These are phyloP conservation scores for Tinamus guttatus DNA, from an alignment of 2,113 vertebrate species.

Conservation along the genomic window DNA sequence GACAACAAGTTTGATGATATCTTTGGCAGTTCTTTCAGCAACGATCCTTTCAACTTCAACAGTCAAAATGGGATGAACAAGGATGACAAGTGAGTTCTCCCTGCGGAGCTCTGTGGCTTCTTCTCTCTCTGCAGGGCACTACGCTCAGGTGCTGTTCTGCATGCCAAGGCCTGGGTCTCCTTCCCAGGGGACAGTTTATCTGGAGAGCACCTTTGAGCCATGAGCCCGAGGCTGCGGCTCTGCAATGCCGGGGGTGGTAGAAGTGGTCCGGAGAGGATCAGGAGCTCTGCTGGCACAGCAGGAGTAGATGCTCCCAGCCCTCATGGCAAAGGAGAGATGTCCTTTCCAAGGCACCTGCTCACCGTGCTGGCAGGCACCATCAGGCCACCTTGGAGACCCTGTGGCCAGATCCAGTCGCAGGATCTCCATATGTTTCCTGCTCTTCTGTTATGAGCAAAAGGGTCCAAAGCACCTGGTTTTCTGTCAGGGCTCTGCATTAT, in stretches of 20 bases:
- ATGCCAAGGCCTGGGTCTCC: not conserved
- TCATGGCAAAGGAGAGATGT: not conserved
- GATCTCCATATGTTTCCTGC: not conserved
- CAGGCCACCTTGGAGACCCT: not conserved
- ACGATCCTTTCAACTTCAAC: constrained; percentile 95
- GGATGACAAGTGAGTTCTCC: constrained; percentile 90
- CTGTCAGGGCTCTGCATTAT: too few relatives aligned
- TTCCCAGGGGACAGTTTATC: not conserved
- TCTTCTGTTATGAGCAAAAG: not conserved
- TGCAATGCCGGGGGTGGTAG: not conserved
- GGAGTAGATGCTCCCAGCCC: fast-evolving
- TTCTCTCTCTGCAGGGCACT: not conserved
- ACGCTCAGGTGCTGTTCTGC: not conserved
- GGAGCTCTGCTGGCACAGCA: fast-evolving
- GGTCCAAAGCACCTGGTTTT: not conserved
- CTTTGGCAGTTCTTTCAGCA: constrained; percentile 90
- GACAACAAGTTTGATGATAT: constrained; percentile 95
- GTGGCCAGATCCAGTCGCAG: not conserved
- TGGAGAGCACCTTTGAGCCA: not conserved
- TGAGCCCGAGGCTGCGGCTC: not conserved
- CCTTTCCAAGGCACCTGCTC: not conserved
- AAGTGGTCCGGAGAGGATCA: fast-evolving
- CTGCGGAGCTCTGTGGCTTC: fast-evolving
- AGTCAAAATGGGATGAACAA: constrained; percentile 93
- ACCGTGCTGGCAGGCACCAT: fast-evolving